Evolutionary conservation across 2,113 vertebrate genomes (phyloP), one percentile per base, ranked within the genome.

Genomic region (Chionodraco myersi): DNA sequence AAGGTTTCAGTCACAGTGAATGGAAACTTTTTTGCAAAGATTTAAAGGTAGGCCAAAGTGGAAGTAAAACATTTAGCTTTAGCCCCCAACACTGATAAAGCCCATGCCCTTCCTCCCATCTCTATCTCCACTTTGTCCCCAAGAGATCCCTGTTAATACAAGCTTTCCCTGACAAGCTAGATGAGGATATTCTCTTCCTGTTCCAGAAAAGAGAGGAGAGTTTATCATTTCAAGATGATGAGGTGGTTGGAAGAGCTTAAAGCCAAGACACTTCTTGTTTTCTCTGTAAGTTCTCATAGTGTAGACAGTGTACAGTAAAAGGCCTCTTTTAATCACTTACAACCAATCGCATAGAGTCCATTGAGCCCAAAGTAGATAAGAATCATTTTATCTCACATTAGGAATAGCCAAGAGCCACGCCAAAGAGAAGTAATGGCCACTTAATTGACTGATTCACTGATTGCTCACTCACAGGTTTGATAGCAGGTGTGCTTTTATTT

Each of bases 391-490:
- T 72, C n/a, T 23, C 14, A 26, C 34, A 56, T 85, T 56, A 45
- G 68, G 51, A 63, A 21, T 65, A 63, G 52, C 34, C 67, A 60
- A 30, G 49, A 48, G 51, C 57, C 13, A 13, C 6, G n/a, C 45
- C 45, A 48, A 23, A 60, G 47, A n/a, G 8, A 59, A 36, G 21
- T 65, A 54, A 59, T 57, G 2, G 56, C 53, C 23, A 52, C 16
- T 79, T 68, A 0, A 59, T 77, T 53, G 59, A 16, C 59, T 62
- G 61, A 76, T 51, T 23, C 15, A 41, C 52, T 54, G 58, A 53
- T 74, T 76, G 61, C 47, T 76, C 45, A 64, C 47, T 73, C n/a
- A 58, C 21, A 64, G n/a, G 63, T 80, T 26, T 34, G 34, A 52
- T 26, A 30, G 58, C 72, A 71, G 10, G 13, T 68, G 30, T 75